These are phyloP conservation scores for Cotesia congregata DNA, from an alignment of 2,888 invertebrate species.

Conservation along the genomic window DNA sequence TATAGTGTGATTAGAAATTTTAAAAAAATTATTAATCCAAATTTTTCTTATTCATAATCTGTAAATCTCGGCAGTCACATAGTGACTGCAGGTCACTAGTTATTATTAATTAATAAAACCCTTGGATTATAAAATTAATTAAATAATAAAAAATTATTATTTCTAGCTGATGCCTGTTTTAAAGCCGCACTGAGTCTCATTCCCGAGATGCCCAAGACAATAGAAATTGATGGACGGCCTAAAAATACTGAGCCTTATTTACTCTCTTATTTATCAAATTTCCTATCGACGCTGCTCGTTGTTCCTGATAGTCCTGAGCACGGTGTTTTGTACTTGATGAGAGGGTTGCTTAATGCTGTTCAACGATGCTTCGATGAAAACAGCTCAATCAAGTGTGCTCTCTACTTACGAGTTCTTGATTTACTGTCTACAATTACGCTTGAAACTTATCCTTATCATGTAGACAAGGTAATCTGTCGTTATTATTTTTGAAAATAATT, in stretches of 20 bases:
- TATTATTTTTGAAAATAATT: constrained; percentile 2
- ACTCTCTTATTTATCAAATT: constrained; percentile 80
- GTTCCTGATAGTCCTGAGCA: constrained; percentile 91
- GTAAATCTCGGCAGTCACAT: too few relatives aligned
- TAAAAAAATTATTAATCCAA: too few relatives aligned
- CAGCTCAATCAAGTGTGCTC: constrained; percentile 76
- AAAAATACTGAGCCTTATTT: constrained; percentile 82
- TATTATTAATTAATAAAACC: too few relatives aligned
- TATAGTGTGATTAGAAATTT: too few relatives aligned
- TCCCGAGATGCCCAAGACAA: constrained; percentile 80
- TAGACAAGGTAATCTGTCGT: constrained; percentile 74
- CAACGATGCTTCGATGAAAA: constrained; percentile 81
- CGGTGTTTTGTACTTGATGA: constrained; percentile 85
- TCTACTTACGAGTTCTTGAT: constrained; percentile 84
- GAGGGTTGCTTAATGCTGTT: constrained; percentile 85
- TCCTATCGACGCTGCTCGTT: constrained; percentile 85
- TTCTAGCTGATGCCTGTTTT: constrained; percentile 91
- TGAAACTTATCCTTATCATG: constrained; percentile 87
- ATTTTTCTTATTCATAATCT: too few relatives aligned
- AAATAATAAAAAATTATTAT: constrained; percentile 29
- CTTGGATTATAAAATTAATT: too few relatives aligned
- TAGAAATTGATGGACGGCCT: constrained; percentile 82
- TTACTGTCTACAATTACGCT: constrained; percentile 84
- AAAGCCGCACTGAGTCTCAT: constrained; percentile 88
- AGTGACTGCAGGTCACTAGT: too few relatives aligned